phyloP scores from a whole-genome alignment of 1,140 invertebrate species.

The Drosophila ohnishii region DNA sequence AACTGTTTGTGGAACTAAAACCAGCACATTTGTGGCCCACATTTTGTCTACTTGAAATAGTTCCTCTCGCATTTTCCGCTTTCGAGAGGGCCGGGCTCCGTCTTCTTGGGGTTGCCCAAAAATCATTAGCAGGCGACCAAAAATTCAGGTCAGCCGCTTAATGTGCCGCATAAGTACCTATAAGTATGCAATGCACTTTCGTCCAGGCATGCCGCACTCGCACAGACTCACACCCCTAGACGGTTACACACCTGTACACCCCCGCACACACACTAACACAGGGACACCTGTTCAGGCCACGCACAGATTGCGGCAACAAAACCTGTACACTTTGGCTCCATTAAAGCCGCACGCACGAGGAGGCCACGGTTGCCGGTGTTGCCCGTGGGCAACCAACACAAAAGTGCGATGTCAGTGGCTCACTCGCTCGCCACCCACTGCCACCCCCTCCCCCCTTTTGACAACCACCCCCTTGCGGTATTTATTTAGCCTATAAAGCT shows the following conservation, averaged over 20 bases:
- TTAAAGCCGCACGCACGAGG: slow-evolving; percentile 60
- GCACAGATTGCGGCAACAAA: slow-evolving; percentile 61
- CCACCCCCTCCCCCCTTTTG: background rate
- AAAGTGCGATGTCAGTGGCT: slow-evolving; percentile 71
- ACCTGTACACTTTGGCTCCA: slow-evolving; percentile 50
- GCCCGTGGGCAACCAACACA: slow-evolving; percentile 65
- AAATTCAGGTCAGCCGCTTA: slow-evolving; percentile 70
- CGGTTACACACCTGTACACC: slow-evolving; percentile 9
- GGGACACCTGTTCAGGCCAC: slow-evolving; percentile 10
- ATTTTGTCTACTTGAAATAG: slow-evolving; percentile 28
- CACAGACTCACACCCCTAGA: slow-evolving; percentile 3
- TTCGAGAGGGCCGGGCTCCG: background rate
- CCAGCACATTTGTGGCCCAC: slow-evolving; percentile 27
- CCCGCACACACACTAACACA: slow-evolving; percentile 7
- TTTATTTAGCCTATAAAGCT: slow-evolving; percentile 81
- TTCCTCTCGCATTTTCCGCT: slow-evolving; percentile 6
- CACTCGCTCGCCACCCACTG: slow-evolving; percentile 8
- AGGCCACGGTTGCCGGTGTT: slow-evolving; percentile 36
- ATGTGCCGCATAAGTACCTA: slow-evolving; percentile 75
- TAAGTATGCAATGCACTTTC: slow-evolving; percentile 76
- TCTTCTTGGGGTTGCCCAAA: slow-evolving; percentile 40
- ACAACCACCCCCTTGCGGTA: slow-evolving; percentile 53
- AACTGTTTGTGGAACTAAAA: slow-evolving; percentile 15
- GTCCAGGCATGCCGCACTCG: slow-evolving; percentile 29
- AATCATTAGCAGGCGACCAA: slow-evolving; percentile 58